These are phyloP conservation scores for Timema podura DNA, from an alignment of 2,888 invertebrate genomes.

Conservation along the genomic window DNA sequence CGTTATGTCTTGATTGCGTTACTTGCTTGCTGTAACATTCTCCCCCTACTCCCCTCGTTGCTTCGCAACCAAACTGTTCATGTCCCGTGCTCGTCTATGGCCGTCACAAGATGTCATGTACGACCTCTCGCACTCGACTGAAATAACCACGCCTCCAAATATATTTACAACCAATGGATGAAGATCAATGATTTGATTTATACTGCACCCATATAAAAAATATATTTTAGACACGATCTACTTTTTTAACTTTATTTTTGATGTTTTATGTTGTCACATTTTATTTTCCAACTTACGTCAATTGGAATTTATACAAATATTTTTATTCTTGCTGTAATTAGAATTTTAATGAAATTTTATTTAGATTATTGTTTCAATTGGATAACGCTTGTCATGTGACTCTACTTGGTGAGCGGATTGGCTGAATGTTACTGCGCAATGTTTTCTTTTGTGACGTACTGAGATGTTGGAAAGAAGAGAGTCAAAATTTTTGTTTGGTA, in stretches of 20 bases:
- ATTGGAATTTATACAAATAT: no score
- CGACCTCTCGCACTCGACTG: constrained; percentile 27
- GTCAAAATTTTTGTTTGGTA: not conserved
- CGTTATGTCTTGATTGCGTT: constrained; percentile 25
- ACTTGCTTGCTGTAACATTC: constrained; percentile 16
- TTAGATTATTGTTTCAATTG: constrained; percentile 18
- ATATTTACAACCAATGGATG: constrained; percentile 19
- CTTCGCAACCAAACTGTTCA: constrained; percentile 9
- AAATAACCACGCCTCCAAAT: constrained; percentile 28
- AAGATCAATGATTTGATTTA: not conserved
- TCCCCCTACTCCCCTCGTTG: constrained; percentile 13
- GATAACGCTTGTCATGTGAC: constrained; percentile 25
- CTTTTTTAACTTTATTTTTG: not conserved
- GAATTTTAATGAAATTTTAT: constrained; percentile 6
- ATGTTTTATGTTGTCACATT: not conserved
- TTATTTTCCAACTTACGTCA: not conserved
- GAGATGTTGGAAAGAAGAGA: constrained; percentile 22
- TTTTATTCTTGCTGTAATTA: not conserved
- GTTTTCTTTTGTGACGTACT: constrained; percentile 25
- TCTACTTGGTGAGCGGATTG: constrained; percentile 19
- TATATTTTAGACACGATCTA: not conserved
- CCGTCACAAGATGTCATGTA: constrained; percentile 24
- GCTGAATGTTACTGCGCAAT: constrained; percentile 19
- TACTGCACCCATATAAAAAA: constrained; percentile 20
- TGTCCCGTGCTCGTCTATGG: constrained; percentile 13